Evolutionary conservation across 1,140 invertebrate genomes (phyloP).

Genomic region (Pseudomyrmex cubaensis): DNA sequence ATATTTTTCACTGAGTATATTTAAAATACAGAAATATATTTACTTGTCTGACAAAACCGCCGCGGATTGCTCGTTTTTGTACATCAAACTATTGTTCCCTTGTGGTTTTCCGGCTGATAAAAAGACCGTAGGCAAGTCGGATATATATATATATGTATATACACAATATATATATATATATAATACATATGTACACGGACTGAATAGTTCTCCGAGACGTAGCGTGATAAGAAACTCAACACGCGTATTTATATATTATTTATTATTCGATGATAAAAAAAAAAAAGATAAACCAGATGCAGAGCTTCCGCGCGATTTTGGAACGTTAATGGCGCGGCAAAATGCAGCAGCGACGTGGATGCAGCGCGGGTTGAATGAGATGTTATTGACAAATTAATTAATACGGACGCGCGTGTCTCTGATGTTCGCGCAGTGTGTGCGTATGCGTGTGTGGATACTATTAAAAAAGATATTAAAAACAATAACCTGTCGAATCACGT

Average conservation of each 20-base stretch:
- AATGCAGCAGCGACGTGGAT: not conserved
- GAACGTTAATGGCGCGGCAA: not conserved
- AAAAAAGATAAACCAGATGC: not conserved
- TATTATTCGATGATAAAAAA: not conserved
- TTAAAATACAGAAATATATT: not conserved
- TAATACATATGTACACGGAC: too few relatives aligned
- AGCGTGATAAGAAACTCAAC: not conserved
- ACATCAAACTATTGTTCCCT: not conserved
- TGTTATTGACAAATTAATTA: constrained; percentile 50
- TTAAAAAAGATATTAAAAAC: constrained; percentile 39
- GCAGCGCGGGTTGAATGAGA: not conserved
- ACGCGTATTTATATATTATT: not conserved
- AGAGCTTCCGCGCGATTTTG: not conserved
- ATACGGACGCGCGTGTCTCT: not conserved
- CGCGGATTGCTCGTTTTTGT: not conserved
- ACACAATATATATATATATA: too few relatives aligned
- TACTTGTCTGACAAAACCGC: too few relatives aligned
- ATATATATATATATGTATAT: not conserved
- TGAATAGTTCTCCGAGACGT: not conserved
- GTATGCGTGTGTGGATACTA: not conserved
- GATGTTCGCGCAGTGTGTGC: not conserved
- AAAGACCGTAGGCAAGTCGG: not conserved
- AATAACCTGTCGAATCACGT: constrained; percentile 18
- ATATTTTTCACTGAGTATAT: too few relatives aligned
- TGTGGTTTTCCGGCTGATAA: constrained; percentile 5